Evolutionary conservation across 2,888 invertebrate genomes (phyloP).

Genomic region (Agrilus biguttatus): DNA sequence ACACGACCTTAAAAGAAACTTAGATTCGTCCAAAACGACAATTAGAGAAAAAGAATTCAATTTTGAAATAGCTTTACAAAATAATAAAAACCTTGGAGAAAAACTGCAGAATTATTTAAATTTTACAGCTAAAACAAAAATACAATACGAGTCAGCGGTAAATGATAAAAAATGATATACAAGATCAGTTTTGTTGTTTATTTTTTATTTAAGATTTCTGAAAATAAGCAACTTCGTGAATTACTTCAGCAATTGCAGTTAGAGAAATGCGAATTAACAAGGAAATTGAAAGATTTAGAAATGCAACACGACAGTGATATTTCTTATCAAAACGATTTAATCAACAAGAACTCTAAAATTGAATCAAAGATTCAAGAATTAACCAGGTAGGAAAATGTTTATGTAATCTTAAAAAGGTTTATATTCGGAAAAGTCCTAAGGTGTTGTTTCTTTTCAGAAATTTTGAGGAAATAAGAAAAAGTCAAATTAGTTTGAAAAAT

Average conservation of each 20-base stretch:
- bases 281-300: constrained; percentile 16
- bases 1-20: constrained; percentile 6
- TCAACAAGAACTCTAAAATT: constrained; percentile 13
- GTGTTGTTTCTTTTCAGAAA: constrained; percentile 10
- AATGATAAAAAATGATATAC: neutral
- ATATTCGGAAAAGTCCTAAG: neutral
- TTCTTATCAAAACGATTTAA: constrained; percentile 14
- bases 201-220: constrained; percentile 12
- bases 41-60: constrained; percentile 7
- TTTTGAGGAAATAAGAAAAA: constrained; percentile 10
- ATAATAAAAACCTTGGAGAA: constrained; percentile 7
- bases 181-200: neutral
- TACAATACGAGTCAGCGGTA: constrained; percentile 9
- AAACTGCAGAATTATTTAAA: constrained; percentile 7
- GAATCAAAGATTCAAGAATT: constrained; percentile 12
- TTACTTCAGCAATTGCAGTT: constrained; percentile 12
- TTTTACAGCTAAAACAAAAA: constrained; percentile 3
- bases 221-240: constrained; percentile 15
- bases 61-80: constrained; percentile 7
- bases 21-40: constrained; percentile 6
- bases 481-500: constrained; percentile 7
- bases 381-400: constrained; percentile 4
- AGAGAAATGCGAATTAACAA: constrained; percentile 15
- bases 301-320: constrained; percentile 15
- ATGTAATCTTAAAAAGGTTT: neutral